These are phyloP conservation scores for Epizoanthus stellaris DNA, from an alignment of 92 coral and sea anemone genomes.

Conservation along the genomic window DNA sequence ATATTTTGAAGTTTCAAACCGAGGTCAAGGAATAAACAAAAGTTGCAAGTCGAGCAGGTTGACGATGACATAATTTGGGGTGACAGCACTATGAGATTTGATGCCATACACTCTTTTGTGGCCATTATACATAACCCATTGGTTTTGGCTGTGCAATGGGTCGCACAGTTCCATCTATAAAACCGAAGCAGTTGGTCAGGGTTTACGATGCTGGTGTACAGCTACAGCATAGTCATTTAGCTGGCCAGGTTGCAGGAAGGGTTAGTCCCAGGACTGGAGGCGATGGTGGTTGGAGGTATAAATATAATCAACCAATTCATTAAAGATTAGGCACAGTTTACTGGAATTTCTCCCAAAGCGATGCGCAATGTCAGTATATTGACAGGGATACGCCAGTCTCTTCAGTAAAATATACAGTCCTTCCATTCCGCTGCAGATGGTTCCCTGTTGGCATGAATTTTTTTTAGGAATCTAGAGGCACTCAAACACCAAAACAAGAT, in stretches of 20 bases:
- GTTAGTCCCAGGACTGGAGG: slow-evolving; percentile 37
- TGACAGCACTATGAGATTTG: slow-evolving; percentile 33
- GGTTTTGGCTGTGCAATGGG: slow-evolving; percentile 47
- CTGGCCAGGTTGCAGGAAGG: slow-evolving; percentile 40
- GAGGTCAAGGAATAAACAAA: too few relatives aligned
- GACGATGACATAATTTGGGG: slow-evolving; percentile 24
- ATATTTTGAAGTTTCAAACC: too few relatives aligned
- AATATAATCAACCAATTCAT: slow-evolving; percentile 20
- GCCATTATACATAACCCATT: slow-evolving; percentile 17
- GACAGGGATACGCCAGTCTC: slow-evolving; percentile 51
- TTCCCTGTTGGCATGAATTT: slow-evolving; percentile 20
- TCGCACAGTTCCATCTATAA: slow-evolving; percentile 30
- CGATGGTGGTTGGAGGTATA: slow-evolving; percentile 37
- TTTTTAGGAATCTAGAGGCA: slow-evolving; percentile 40
- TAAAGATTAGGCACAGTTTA: slow-evolving; percentile 46
- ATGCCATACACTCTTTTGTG: slow-evolving; percentile 18
- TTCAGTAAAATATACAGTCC: slow-evolving; percentile 31
- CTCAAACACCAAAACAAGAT: slow-evolving; percentile 6
- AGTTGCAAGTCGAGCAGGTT: not conserved
- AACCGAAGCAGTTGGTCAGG: slow-evolving; percentile 34
- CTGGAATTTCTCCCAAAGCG: slow-evolving; percentile 47
- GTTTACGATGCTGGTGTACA: slow-evolving; percentile 42
- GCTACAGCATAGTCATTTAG: slow-evolving; percentile 43
- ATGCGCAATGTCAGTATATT: slow-evolving; percentile 47
- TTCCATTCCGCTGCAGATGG: slow-evolving; percentile 34